Evolutionary conservation across 2,888 invertebrate species (phyloP).

Genomic region (Globia sparganii): DNA sequence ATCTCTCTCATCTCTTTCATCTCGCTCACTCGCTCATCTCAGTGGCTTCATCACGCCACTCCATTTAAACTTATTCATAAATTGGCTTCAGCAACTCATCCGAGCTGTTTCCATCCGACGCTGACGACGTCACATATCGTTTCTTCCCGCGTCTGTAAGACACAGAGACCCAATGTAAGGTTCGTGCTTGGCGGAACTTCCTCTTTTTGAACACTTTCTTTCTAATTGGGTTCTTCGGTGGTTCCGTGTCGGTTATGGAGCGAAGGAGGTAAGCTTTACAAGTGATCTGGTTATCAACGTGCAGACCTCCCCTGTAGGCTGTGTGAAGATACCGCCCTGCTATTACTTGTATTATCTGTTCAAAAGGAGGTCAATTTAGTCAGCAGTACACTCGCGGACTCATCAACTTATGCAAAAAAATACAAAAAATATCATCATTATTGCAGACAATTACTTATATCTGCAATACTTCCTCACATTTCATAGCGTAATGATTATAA

Average conservation of each 20-base stretch:
- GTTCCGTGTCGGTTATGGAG: constrained; percentile 78
- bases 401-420: not conserved
- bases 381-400: not conserved
- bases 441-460: not conserved
- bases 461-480: constrained; percentile 1
- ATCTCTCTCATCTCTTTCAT: not conserved
- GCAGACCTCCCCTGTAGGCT: constrained; percentile 84
- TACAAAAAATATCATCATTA: not conserved
- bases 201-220: constrained; percentile 76
- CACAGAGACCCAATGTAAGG: constrained; percentile 83
- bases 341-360: constrained; percentile 83
- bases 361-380: not conserved
- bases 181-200: constrained; percentile 75
- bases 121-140: constrained; percentile 73
- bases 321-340: constrained; percentile 86
- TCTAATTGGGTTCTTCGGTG: constrained; percentile 58
- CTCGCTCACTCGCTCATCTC: too few relatives aligned
- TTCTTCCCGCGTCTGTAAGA: constrained; percentile 71
- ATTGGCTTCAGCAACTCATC: constrained; percentile 85
- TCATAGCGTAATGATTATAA: not conserved
- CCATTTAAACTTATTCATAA: constrained; percentile 74
- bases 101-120: constrained; percentile 81
- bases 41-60: not conserved
- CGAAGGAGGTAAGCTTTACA: constrained; percentile 84
- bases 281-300: constrained; percentile 82